Evolutionary conservation across 1,140 invertebrate species (phyloP).

Genomic region (Lepidotrigona ventralis): DNA sequence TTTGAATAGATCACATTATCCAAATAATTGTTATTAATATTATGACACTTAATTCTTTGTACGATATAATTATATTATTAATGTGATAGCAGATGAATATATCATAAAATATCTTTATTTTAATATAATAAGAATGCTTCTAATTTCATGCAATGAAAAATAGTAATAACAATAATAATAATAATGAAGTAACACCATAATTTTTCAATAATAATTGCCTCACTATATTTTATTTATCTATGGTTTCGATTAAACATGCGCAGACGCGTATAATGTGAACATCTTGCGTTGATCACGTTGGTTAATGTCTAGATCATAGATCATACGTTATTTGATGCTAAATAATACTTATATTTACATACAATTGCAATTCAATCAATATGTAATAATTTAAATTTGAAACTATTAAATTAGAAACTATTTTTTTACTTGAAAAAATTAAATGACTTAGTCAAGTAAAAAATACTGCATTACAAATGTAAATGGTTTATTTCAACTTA

Average conservation of each 20-base stretch:
- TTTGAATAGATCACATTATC: neutral
- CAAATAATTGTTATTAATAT: neutral
- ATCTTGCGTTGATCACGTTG: slow-evolving; percentile 19
- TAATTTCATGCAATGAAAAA: neutral
- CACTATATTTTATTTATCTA: slow-evolving; percentile 35
- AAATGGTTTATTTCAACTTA: neutral
- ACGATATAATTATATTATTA: neutral
- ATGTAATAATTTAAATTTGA: neutral
- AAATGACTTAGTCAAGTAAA: neutral
- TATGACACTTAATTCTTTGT: neutral
- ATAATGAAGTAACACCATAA: neutral
- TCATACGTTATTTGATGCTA: neutral
- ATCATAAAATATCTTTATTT: neutral
- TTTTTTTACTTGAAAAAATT: neutral
- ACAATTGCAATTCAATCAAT: neutral
- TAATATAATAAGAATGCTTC: neutral
- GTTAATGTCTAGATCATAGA: slow-evolving; percentile 17
- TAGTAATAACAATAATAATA: neutral
- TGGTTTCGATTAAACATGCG: slow-evolving; percentile 28
- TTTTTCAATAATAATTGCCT: slow-evolving; percentile 21
- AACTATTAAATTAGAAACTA: neutral
- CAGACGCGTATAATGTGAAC: slow-evolving; percentile 12
- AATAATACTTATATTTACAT: neutral
- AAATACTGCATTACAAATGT: neutral
- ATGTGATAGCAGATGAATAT: neutral